A percentile compares a stretch with the other conserved stretches of the same genome.
Evolutionary conservation across 2,888 invertebrate species (phyloP).

Genomic region (Andricus quercusramuli): DNA sequence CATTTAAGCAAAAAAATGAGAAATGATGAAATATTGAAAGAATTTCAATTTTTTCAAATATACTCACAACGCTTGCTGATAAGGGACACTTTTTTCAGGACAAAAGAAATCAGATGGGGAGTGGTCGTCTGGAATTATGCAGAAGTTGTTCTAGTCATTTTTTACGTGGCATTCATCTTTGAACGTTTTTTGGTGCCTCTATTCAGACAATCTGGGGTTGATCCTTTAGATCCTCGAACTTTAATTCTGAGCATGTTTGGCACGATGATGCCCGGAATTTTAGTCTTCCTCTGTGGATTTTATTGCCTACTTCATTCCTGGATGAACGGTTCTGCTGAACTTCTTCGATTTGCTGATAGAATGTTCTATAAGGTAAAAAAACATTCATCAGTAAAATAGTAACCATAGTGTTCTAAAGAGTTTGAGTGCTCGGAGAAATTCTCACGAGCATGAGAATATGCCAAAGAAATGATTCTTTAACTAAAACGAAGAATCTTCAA

Average conservation of each 20-base stretch:
- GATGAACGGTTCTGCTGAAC: constrained; percentile 94
- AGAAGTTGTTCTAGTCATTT: constrained; percentile 89
- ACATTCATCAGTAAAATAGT: constrained; percentile 31
- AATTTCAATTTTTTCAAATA: background rate
- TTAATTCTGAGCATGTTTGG: constrained; percentile 84
- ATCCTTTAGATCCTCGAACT: constrained; percentile 78
- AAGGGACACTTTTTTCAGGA: constrained; percentile 78
- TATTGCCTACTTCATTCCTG: constrained; percentile 94
- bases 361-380: constrained; percentile 86
- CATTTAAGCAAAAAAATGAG: too few species aligned
- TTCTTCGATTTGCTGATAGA: constrained; percentile 92
- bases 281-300: constrained; percentile 87
- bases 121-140: constrained; percentile 85
- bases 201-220: constrained; percentile 83
- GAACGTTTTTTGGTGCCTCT: constrained; percentile 87
- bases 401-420: too few species aligned
- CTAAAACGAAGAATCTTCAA: too few species aligned
- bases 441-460: too few species aligned
- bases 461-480: too few species aligned
- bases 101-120: constrained; percentile 86
- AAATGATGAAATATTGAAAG: background rate
- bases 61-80: background rate
- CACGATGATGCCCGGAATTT: constrained; percentile 87
- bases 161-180: constrained; percentile 90
- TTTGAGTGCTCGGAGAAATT: too few species aligned